Evolutionary conservation across 2,888 invertebrate species (phyloP).

Genomic region (Melanargia galathea): DNA sequence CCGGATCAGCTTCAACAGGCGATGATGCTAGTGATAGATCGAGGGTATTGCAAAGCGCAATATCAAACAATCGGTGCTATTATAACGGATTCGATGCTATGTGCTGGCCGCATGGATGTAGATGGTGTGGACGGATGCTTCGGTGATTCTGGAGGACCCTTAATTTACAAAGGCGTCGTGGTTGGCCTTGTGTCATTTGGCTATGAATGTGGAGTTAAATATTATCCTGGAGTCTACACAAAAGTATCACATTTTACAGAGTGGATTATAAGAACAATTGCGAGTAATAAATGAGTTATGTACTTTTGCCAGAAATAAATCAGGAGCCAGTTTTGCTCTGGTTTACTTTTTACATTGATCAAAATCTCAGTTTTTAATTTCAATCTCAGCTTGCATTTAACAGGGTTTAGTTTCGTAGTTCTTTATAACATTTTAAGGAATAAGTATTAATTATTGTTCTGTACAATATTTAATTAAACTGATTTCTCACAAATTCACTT

Average conservation of each 20-base stretch:
- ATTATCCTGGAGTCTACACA: conserved; percentile 74
- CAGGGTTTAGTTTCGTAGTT: no score
- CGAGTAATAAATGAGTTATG: conserved; percentile 56
- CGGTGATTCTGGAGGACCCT: conserved; percentile 74
- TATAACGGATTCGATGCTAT: conserved; percentile 69
- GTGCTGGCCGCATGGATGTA: conserved; percentile 64
- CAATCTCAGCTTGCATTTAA: no score
- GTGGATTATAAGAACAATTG: conserved; percentile 68
- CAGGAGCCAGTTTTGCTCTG: conserved; percentile 25
- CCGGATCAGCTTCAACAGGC: conserved; percentile 68
- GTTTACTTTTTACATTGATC: no score
- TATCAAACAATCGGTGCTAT: conserved; percentile 64
- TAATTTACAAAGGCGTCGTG: conserved; percentile 70
- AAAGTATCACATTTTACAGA: conserved; percentile 69
- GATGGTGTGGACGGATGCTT: conserved; percentile 73
- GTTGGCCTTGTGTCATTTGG: conserved; percentile 74
- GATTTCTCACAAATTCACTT: no score
- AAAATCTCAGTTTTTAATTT: no score
- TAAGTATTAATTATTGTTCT: no score
- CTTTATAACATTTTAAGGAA: no score
- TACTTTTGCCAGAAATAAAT: conserved; percentile 55
- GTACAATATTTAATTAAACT: no score
- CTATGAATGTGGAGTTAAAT: conserved; percentile 68
- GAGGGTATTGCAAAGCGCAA: conserved; percentile 56
- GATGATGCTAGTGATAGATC: conserved; percentile 58